phyloP scores from a whole-genome alignment of 37 sponge, comb jelly and placozoan genomes.

The Beroe ovata region DNA sequence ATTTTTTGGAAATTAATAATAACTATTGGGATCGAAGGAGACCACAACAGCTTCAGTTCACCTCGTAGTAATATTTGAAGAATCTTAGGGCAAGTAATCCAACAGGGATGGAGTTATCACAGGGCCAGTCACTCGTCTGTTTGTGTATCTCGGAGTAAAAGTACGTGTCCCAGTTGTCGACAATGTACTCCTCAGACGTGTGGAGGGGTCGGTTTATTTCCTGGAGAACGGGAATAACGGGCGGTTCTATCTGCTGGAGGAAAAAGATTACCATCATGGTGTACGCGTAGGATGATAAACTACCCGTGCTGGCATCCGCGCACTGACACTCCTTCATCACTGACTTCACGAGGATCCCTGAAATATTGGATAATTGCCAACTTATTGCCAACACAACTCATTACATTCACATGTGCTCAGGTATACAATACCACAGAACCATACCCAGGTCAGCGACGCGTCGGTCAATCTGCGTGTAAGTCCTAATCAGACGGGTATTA shows the following conservation, averaged over 20 bases:
- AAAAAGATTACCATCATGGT: conserved; percentile 86
- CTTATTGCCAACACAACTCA: no score
- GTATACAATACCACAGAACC: no score
- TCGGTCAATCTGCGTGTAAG: conserved; percentile 28
- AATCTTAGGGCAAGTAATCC: conserved; percentile 30
- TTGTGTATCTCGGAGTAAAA: conserved; percentile 21
- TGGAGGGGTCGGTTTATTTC: conserved; percentile 17
- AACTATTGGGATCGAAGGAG: no score
- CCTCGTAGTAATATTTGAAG: conserved; percentile 46
- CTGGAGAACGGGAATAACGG: conserved; percentile 59
- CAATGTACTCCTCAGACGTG: not conserved
- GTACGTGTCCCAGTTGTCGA: conserved; percentile 40
- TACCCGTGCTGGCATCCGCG: conserved; percentile 84
- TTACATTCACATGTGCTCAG: no score
- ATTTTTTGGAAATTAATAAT: no score
- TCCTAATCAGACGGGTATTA: conserved; percentile 14
- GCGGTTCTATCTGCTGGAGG: conserved; percentile 75
- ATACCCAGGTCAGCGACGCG: not conserved
- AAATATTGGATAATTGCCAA: no score
- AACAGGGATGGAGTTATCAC: not conserved
- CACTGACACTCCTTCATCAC: conserved; percentile 76
- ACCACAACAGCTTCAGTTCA: no score
- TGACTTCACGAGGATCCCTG: conserved; percentile 14
- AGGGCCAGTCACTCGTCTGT: conserved; percentile 23
- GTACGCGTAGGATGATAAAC: conserved; percentile 93